These are phyloP conservation scores for Pyrochroa serraticornis DNA, from an alignment of 2,888 invertebrate genomes.

Conservation along the genomic window DNA sequence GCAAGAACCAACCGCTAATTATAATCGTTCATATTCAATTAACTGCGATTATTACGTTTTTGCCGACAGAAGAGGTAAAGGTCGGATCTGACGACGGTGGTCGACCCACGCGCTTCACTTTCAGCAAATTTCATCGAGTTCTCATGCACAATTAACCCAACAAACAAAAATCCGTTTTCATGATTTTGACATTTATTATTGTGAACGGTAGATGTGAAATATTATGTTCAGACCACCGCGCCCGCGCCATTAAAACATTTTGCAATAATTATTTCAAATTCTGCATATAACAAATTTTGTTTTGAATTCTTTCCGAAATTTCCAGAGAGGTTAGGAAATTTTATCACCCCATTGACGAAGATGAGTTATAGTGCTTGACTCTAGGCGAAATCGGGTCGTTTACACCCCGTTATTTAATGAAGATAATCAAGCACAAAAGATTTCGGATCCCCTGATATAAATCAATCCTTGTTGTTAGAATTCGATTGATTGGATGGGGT, in stretches of 20 bases:
- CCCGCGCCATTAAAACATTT: too few relatives aligned
- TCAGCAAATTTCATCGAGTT: neutral
- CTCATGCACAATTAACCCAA: too few relatives aligned
- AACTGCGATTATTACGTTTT: conserved; percentile 1
- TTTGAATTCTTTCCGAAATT: neutral
- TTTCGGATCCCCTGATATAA: conserved; percentile 40
- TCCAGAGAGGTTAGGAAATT: neutral
- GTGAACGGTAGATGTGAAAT: too few relatives aligned
- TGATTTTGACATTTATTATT: too few relatives aligned
- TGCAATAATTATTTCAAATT: too few relatives aligned
- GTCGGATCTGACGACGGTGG: neutral
- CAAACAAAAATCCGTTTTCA: too few relatives aligned
- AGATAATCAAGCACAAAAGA: conserved; percentile 49
- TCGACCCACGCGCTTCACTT: neutral
- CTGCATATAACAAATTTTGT: too few relatives aligned
- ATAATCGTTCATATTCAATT: conserved; percentile 3
- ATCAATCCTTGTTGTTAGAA: conserved; percentile 45
- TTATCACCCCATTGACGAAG: neutral
- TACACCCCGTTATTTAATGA: conserved; percentile 46
- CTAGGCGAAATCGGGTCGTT: conserved; percentile 29
- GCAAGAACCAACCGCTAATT: neutral
- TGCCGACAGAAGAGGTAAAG: neutral
- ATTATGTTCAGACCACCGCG: too few relatives aligned
- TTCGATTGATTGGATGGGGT: conserved; percentile 42
- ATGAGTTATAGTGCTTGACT: conserved; percentile 15